Base-by-base conservation (phyloP, 2,797 vertebrate species). In the Crenichthys baileyi region DNA sequence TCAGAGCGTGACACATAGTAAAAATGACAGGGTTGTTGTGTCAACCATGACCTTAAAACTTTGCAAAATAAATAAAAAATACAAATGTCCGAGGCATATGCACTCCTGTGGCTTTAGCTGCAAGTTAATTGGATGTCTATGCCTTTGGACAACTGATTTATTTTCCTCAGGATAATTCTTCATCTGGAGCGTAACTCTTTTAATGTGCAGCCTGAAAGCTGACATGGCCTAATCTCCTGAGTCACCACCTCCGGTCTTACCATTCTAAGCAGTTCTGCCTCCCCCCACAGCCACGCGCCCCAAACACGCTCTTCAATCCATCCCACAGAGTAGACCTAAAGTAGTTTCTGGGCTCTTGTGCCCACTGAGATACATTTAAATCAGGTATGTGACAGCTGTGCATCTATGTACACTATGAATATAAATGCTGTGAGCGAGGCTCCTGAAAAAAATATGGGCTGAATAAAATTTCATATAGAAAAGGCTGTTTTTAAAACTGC, bases 301-400 rank as follows among this genome's bases (percentile, higher is more conserved):
- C 78, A 61, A 74, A 77, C 86, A 75, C n/a, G 44, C 80, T 16
- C 70, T 67, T 79, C 72, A 65, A 80, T 87, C 77, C 73, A 71
- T 68, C 79, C 80, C 79, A 67, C 84, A 86, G 79, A 86, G 78
- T 80, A 76, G 81, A 87, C 73, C 75, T 70, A 13, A 81, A 83
- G 67, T 73, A 82, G 74, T 85, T 87, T 80, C 73, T n/a, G 61
- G 79, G 67, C 81, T 84, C 79, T 87, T 73, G 56, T 22, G 77
- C 75, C 80, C 83, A 81, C 79, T 80, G 85, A 90, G 87, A 89
- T 87, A 87, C 89, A 87, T 88, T 92, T 87, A 88, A 93, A 91
- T 90, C 87, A 88, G 85, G 65, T 72, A 75, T 89, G 82, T 90
- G 89, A 89, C 90, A 88, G 86, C 82, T 83, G 81, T 79, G 81